These are phyloP conservation scores for Harmothoe impar DNA, from an alignment of 2,888 invertebrate genomes.

Conservation along the genomic window DNA sequence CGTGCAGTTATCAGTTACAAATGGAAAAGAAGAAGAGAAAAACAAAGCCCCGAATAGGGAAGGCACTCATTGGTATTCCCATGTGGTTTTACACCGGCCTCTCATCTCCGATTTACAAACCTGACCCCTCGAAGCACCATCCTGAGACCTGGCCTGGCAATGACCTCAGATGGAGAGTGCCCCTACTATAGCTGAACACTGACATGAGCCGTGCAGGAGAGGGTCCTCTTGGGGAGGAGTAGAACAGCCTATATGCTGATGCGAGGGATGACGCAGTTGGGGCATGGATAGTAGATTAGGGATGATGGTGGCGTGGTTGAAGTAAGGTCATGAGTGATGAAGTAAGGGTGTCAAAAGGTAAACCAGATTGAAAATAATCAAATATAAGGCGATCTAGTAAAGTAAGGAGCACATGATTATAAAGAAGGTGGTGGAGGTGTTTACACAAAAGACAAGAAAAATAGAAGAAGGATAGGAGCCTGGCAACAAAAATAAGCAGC, in stretches of 20 bases:
- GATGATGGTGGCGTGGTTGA: too few species aligned
- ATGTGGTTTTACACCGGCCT: not conserved
- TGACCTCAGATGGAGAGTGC: not conserved
- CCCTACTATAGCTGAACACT: not conserved
- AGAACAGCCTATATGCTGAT: not conserved
- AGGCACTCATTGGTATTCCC: not conserved
- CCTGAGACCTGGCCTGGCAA: not conserved
- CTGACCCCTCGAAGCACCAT: not conserved
- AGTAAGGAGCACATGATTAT: too few species aligned
- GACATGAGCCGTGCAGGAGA: not conserved
- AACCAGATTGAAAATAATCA: too few species aligned
- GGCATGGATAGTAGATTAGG: too few species aligned
- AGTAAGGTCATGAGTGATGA: too few species aligned
- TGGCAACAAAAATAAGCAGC: too few species aligned
- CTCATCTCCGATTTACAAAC: constrained; percentile 14
- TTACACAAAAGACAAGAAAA: too few species aligned
- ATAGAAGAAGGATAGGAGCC: too few species aligned
- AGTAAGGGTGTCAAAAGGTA: too few species aligned
- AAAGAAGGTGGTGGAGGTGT: too few species aligned
- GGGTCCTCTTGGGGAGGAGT: not conserved
- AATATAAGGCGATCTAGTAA: too few species aligned
- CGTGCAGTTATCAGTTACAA: not conserved
- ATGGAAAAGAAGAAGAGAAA: not conserved
- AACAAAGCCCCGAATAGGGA: not conserved
- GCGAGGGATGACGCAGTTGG: too few species aligned